A percentile compares a stretch with the other conserved stretches of the same genome.
Conservation (phyloP, 2,797 vertebrate species). For the Salmo trutta region DNA sequence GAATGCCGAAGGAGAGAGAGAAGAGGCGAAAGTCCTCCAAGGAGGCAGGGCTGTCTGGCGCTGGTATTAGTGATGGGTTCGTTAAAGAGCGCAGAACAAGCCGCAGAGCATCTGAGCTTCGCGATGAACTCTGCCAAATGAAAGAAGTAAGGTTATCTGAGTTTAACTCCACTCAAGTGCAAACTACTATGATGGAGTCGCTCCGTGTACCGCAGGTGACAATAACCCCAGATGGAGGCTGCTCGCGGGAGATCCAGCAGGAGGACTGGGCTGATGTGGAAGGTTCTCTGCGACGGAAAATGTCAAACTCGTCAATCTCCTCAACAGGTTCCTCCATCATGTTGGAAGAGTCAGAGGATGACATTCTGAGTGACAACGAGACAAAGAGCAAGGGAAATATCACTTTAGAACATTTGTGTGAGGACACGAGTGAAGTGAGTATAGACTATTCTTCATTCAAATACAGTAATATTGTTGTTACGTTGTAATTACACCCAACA, state of each 20-base stretch:
- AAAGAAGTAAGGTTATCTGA: conserved; percentile 46
- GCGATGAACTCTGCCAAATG: conserved; percentile 69
- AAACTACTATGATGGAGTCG: conserved; percentile 27
- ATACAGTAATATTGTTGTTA: neutral
- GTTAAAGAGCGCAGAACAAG: conserved; percentile 53
- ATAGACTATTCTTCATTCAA: neutral
- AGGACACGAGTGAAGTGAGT: conserved; percentile 83
- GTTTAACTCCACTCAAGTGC: conserved; percentile 7
- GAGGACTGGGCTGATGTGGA: conserved; percentile 75
- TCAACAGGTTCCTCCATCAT: conserved; percentile 89
- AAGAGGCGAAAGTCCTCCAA: conserved; percentile 70
- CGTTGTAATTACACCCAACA: neutral
- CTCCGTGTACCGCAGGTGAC: conserved; percentile 88
- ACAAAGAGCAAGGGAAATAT: conserved; percentile 91
- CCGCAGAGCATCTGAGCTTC: conserved; percentile 47
- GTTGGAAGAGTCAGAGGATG: conserved; percentile 88
- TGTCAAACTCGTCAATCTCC: conserved; percentile 93
- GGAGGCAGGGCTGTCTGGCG: conserved; percentile 60
- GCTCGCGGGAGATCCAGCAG: conserved; percentile 69
- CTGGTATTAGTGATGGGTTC: conserved; percentile 31
- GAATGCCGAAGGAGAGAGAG: conserved; percentile 76
- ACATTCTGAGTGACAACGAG: conserved; percentile 92
- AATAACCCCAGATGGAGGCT: conserved; percentile 85
- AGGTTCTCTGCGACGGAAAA: conserved; percentile 79
- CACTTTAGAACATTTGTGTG: conserved; percentile 83